Conservation (phyloP, 2,113 vertebrate species). For the Callipepla californica region DNA sequence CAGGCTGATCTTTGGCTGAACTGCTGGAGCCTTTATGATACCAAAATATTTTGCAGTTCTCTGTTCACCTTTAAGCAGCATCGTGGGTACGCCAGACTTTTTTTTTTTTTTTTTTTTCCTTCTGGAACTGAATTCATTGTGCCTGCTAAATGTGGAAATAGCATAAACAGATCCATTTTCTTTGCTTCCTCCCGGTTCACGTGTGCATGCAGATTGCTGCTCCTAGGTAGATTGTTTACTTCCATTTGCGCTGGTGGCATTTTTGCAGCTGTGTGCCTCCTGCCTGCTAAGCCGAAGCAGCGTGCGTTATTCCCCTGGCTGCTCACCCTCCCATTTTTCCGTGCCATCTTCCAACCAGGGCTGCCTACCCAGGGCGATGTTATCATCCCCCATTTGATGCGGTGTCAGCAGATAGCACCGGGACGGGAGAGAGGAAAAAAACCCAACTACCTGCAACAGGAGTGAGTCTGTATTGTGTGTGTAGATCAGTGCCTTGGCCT, state of each 20-base stretch:
- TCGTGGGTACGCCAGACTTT: background rate
- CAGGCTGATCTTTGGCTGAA: background rate
- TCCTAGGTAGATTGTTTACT: background rate
- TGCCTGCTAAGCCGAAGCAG: background rate
- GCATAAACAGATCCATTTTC: background rate
- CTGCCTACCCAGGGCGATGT: background rate
- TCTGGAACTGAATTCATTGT: background rate
- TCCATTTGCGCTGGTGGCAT: background rate
- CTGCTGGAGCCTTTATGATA: background rate
- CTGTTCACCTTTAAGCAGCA: background rate
- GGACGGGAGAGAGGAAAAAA: too few relatives aligned
- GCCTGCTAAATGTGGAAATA: background rate
- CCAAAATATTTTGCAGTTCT: background rate
- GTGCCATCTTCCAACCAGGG: conserved; percentile 6
- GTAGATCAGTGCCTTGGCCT: conserved; percentile 39
- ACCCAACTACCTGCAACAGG: background rate
- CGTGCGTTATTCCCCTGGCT: background rate
- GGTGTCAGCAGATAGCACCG: conserved; percentile 36
- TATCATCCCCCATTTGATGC: conserved; percentile 28
- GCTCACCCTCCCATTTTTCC: conserved; percentile 30
- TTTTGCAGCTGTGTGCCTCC: background rate
- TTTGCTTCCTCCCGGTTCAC: background rate
- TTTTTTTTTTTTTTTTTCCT: background rate
- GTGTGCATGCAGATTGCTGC: background rate
- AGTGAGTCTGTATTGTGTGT: background rate